These are phyloP conservation scores for Haplotaxodon microlepis DNA, from an alignment of 2,113 vertebrate genomes.

Conservation along the genomic window DNA sequence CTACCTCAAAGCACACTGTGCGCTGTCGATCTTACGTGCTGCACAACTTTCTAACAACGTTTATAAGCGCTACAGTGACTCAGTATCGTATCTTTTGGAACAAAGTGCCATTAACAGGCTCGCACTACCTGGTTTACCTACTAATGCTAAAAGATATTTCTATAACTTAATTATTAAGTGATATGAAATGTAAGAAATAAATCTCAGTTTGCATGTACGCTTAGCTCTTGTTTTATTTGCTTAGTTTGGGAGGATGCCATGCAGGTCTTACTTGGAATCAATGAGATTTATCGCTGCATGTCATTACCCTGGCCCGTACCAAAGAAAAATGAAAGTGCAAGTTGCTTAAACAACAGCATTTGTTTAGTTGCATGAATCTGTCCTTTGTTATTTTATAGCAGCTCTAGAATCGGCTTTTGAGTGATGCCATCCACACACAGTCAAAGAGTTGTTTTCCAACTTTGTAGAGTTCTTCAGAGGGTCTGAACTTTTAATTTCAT, in stretches of 20 bases:
- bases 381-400: background rate
- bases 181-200: background rate
- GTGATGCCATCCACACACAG: background rate
- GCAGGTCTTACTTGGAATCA: background rate
- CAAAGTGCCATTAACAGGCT: background rate
- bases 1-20: too few relatives aligned
- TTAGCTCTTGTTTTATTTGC: background rate
- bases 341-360: background rate
- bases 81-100: background rate
- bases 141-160: background rate
- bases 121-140: background rate
- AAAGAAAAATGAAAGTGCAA: background rate
- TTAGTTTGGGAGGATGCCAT: background rate
- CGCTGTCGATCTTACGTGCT: too few relatives aligned
- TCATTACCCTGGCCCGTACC: background rate
- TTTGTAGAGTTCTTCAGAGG: background rate
- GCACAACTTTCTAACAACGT: background rate
- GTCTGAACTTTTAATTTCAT: background rate
- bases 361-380: background rate
- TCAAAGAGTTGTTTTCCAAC: background rate
- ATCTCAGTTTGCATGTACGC: accelerated
- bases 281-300: background rate
- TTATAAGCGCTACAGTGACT: background rate
- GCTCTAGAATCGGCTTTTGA: background rate
- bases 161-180: background rate